These are phyloP conservation scores for Coptodon rendalli DNA, from an alignment of 2,113 vertebrate genomes.

Conservation along the genomic window DNA sequence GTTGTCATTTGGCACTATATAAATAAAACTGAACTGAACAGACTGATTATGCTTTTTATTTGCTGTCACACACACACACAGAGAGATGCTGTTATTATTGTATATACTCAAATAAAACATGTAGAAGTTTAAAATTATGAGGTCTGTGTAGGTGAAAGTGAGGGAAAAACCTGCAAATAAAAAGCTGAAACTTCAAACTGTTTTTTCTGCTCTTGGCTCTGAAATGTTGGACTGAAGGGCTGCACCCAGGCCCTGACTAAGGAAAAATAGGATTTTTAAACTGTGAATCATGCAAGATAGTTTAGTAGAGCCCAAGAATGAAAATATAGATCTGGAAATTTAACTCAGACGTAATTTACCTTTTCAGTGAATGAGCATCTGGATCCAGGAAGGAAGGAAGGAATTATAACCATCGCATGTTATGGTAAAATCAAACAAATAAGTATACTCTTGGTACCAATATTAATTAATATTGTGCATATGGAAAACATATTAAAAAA, in stretches of 20 bases:
- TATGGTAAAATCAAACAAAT: background rate
- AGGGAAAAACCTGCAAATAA: background rate
- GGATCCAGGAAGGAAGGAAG: background rate
- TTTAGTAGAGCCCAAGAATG: background rate
- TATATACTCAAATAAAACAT: background rate
- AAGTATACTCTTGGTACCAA: background rate
- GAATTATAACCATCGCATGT: background rate
- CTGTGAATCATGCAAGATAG: background rate
- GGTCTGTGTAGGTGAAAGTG: background rate
- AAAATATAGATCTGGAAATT: background rate
- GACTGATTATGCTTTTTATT: background rate
- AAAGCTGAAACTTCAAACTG: background rate
- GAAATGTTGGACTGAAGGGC: background rate
- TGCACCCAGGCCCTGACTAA: background rate
- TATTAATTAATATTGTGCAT: background rate
- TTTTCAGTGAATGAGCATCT: background rate
- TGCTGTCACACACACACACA: background rate
- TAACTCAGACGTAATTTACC: background rate
- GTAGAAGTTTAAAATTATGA: background rate
- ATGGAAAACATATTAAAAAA: background rate
- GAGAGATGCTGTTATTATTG: background rate
- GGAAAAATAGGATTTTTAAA: background rate
- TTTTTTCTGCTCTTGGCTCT: background rate
- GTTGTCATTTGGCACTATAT: background rate
- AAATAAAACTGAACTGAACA: background rate